These are phyloP conservation scores for Psix sp. DNA, from an alignment of 1,140 invertebrate genomes.

Conservation along the genomic window DNA sequence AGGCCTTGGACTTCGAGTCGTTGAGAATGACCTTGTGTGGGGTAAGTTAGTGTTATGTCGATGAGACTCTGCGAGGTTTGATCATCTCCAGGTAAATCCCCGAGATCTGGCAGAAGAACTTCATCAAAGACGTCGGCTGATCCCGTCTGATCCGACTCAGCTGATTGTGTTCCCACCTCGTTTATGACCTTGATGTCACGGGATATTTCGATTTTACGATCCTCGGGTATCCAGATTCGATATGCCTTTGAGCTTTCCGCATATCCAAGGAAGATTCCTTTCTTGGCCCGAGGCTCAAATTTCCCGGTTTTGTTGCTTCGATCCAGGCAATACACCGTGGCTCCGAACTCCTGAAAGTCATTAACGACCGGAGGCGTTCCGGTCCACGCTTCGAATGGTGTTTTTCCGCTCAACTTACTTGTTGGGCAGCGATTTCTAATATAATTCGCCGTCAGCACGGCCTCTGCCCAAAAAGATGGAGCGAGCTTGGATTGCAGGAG, in stretches of 20 bases:
- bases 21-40: no score
- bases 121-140: not conserved
- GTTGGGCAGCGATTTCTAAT: slow-evolving; percentile 20
- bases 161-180: not conserved
- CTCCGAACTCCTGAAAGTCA: not conserved
- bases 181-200: slow-evolving; percentile 5
- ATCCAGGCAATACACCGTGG: slow-evolving; percentile 1
- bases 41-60: no score
- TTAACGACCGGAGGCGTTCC: not conserved
- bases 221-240: slow-evolving; percentile 5
- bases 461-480: slow-evolving; percentile 52
- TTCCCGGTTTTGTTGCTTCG: not conserved
- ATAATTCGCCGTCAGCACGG: slow-evolving; percentile 51
- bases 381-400: slow-evolving; percentile 4
- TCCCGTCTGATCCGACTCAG: not conserved
- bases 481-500: slow-evolving; percentile 43
- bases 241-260: not conserved
- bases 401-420: not conserved
- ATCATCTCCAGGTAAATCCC: no score
- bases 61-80: no score
- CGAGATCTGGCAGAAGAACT: no score
- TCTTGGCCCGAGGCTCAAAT: slow-evolving; percentile 1
- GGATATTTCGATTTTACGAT: not conserved
- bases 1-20: no score
- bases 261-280: slow-evolving; percentile 1